A percentile compares a stretch with the other conserved stretches of the same genome.
phyloP scores from a whole-genome alignment of 1,140 invertebrate genomes.

The Heliconius himera region DNA sequence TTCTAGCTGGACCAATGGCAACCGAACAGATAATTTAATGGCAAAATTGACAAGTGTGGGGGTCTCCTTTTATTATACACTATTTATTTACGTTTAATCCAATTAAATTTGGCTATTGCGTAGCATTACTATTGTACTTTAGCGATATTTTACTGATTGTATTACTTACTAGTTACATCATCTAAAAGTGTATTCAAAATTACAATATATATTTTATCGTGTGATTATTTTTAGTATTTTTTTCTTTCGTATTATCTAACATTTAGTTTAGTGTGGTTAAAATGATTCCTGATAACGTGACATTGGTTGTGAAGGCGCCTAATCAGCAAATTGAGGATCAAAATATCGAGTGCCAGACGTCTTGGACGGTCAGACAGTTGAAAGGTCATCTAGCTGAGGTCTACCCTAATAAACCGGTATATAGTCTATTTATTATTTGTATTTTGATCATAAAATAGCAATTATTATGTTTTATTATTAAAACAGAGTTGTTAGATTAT shows the following conservation, averaged over 20 bases:
- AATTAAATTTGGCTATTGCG: conserved; percentile 44
- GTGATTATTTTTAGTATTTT: conserved; percentile 7
- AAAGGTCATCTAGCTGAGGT: conserved; percentile 92
- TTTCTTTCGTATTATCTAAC: conserved; percentile 61
- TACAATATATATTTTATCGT: background rate
- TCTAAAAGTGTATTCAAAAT: conserved; percentile 17
- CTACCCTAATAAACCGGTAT: conserved; percentile 95
- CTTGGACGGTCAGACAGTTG: conserved; percentile 92
- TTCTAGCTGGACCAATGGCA: conserved; percentile 64
- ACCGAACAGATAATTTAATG: conserved; percentile 70
- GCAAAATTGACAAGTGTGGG: conserved; percentile 73
- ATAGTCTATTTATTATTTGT: conserved; percentile 45
- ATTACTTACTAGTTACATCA: conserved; percentile 43
- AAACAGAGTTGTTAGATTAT: background rate
- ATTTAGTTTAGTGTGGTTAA: conserved; percentile 47
- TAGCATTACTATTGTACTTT: conserved; percentile 10
- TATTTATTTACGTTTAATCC: conserved; percentile 77
- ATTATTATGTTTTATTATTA: background rate
- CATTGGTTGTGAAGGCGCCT: conserved; percentile 92
- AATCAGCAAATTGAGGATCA: conserved; percentile 95
- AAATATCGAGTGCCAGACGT: conserved; percentile 89
- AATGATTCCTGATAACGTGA: conserved; percentile 83
- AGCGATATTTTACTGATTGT: background rate
- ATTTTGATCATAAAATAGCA: background rate
- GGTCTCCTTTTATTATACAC: conserved; percentile 52